Conservation (phyloP, 2,113 vertebrate species). For the Abramis brama region DNA sequence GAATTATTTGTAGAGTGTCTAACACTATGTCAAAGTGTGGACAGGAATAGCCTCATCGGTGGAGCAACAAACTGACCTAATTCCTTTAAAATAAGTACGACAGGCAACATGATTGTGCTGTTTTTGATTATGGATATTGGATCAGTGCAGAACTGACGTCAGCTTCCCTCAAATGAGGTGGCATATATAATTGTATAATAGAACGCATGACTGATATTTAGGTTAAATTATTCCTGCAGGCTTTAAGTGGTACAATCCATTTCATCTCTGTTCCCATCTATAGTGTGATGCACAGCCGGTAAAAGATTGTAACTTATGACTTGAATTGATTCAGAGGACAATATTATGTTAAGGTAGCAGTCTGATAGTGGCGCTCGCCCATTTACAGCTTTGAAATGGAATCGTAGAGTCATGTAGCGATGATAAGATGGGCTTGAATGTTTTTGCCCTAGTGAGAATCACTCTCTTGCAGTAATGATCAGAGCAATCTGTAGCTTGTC, state of each 20-base stretch:
- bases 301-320: not conserved
- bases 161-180: not conserved
- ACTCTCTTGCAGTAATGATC: not conserved
- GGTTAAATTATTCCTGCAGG: not conserved
- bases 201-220: not conserved
- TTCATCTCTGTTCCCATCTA: not conserved
- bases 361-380: not conserved
- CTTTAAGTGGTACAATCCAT: constrained; percentile 2
- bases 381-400: constrained; percentile 17
- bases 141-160: constrained; percentile 22
- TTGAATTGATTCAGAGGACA: not conserved
- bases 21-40: constrained; percentile 54
- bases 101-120: not conserved
- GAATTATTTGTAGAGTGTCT: constrained; percentile 60
- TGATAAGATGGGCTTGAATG: not conserved
- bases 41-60: constrained; percentile 59
- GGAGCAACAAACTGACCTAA: constrained; percentile 47
- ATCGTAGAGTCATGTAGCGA: not conserved
- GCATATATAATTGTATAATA: constrained; percentile 27
- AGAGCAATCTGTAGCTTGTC: not conserved
- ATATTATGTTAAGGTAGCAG: not conserved
- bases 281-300: not conserved
- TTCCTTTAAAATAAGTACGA: constrained; percentile 38
- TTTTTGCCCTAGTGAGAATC: constrained; percentile 6
- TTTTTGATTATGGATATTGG: constrained; percentile 38